Conservation (phyloP, 1,140 invertebrate genomes). For the Holcopasites calliopsidis region DNA sequence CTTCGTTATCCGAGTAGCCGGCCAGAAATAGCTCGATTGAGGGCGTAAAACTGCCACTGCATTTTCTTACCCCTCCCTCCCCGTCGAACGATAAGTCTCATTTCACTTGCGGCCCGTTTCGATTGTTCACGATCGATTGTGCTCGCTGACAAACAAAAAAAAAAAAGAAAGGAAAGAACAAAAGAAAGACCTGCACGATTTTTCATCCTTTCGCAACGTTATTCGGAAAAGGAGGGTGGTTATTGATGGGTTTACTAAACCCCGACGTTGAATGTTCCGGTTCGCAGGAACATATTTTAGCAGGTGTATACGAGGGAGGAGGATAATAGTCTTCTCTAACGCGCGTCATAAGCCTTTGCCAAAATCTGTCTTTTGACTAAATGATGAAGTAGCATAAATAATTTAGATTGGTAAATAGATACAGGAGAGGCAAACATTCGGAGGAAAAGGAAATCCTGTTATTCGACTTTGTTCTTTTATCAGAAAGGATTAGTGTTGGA, state of each 20-base stretch:
- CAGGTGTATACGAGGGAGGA: too few species aligned
- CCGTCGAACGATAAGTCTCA: background rate
- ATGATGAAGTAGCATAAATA: too few species aligned
- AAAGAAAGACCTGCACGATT: background rate
- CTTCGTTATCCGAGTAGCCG: constrained; percentile 27
- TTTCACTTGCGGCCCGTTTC: constrained; percentile 2
- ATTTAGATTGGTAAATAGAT: too few species aligned
- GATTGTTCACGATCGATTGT: background rate
- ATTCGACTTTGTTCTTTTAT: background rate
- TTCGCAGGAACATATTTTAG: too few species aligned
- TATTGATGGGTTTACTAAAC: background rate
- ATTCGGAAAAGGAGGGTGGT: background rate
- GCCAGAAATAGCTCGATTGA: constrained; percentile 26
- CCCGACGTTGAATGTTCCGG: too few species aligned
- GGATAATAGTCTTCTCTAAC: too few species aligned
- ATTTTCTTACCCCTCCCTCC: background rate
- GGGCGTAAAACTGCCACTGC: constrained; percentile 3
- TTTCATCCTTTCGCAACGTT: background rate
- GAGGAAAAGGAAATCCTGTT: constrained; percentile 23
- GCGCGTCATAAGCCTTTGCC: too few species aligned
- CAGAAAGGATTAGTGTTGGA: background rate
- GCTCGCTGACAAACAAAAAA: background rate
- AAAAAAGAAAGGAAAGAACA: too few species aligned
- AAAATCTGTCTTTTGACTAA: too few species aligned
- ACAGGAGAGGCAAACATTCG: too few species aligned